Evolutionary conservation across 1,140 invertebrate genomes (phyloP).

Genomic region (Papilio glaucus): DNA sequence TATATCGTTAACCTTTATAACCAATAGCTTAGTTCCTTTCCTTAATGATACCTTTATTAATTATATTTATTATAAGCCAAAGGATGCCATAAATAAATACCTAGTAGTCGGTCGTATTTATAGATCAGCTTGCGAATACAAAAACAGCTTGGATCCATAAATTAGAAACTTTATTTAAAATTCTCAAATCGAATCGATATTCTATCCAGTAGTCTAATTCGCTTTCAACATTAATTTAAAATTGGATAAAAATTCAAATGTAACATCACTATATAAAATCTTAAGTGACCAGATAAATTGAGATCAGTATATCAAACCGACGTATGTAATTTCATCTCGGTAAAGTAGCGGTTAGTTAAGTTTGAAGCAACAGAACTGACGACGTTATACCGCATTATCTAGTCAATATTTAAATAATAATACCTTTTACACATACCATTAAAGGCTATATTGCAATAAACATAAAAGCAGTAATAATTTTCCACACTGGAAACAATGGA

Average conservation of each 20-base stretch:
- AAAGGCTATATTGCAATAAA: constrained; percentile 40
- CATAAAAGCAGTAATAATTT: constrained; percentile 43
- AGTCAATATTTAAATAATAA: background rate
- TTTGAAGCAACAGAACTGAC: constrained; percentile 3
- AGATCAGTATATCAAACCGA: background rate
- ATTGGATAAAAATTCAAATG: background rate
- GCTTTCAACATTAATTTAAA: background rate
- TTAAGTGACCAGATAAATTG: constrained; percentile 4
- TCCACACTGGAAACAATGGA: constrained; percentile 50
- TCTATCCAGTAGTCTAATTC: constrained; percentile 19
- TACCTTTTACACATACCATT: constrained; percentile 5
- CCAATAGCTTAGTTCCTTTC: too few species aligned
- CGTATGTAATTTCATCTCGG: constrained; percentile 30
- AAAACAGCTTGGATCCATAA: background rate
- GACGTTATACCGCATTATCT: constrained; percentile 3
- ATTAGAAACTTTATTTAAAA: constrained; percentile 6
- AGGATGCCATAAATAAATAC: too few species aligned
- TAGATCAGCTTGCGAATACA: too few species aligned
- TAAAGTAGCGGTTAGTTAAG: constrained; percentile 26
- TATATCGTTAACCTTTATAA: too few species aligned
- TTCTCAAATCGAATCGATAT: background rate
- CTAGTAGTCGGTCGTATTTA: background rate
- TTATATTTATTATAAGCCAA: too few species aligned
- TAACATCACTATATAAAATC: constrained; percentile 3
- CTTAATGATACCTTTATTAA: too few species aligned